Base-by-base conservation (phyloP, 2,113 vertebrate genomes). In the Octodon degus region DNA sequence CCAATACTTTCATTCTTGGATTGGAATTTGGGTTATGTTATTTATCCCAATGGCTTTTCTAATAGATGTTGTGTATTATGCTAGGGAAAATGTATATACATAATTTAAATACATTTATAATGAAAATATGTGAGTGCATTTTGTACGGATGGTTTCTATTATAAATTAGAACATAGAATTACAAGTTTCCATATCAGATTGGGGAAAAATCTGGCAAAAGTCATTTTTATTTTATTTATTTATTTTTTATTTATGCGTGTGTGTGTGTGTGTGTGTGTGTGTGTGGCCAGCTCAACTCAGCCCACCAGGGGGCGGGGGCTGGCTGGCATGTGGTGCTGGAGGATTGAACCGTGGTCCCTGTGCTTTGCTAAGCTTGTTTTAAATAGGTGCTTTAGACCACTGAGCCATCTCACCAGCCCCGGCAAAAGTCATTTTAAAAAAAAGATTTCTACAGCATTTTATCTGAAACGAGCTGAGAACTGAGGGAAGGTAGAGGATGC, bases 1-100 rank as follows among this genome's bases (percentile, higher is more conserved):
- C 92, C 82, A 91, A 86, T 91, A 70, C 12, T 89, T 96, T 90
- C 37, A 93, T 89, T 72, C 72, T 37, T 86, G 27, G 76, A 5
- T 72, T 84, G 63, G 68, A 74, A 43, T 94, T 76, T 83, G 58
- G 20, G 9, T 86, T 95, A 82, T 55, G 12, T 72, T 93, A 74
- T n/a, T 92, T 89, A 79, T 30, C 79, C 3, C 16, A 74, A 65
- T 37, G 86, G 37, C 34, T 92, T 83, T 93, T 27, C n/a, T 90
- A 80, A 82, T 77, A 77, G 4, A n/a, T 50, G 34, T 22, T n/a
- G 12, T 89, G 32, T 62, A 86, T 91, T 79, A n/a, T 84, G 10
- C 70, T 76, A 91, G 79, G 30, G 16, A 84, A 86, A 95, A 84
- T 60, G 40, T 60, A 37, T 67, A 70, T 86, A 58, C 14, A 76